These are phyloP conservation scores for Leptinotarsa undecemlineata DNA, from an alignment of 1,140 invertebrate genomes.

Conservation along the genomic window DNA sequence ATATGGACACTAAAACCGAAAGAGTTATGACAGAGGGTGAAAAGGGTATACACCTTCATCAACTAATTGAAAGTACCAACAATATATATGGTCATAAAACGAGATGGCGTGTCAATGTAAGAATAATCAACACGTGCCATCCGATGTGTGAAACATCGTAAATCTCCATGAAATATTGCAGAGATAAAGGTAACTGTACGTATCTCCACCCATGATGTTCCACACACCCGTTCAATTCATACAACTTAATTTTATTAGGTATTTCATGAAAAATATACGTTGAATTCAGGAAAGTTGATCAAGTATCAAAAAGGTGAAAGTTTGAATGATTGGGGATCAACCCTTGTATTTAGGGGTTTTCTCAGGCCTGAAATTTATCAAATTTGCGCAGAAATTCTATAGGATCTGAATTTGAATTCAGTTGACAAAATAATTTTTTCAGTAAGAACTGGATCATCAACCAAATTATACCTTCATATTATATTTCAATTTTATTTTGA, in stretches of 20 bases:
- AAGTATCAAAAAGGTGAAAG: too few species aligned
- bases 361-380: too few species aligned
- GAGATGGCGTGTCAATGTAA: conserved; percentile 5
- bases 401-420: too few species aligned
- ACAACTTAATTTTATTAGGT: not conserved
- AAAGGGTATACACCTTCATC: conserved; percentile 3
- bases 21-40: conserved; percentile 1
- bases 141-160: conserved; percentile 2
- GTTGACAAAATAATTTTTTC: too few species aligned
- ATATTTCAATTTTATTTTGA: too few species aligned
- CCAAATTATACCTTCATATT: too few species aligned
- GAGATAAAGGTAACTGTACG: not conserved
- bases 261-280: not conserved
- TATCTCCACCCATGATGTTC: not conserved
- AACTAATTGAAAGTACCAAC: conserved; percentile 3
- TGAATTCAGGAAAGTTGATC: not conserved
- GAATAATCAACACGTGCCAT: conserved; percentile 5
- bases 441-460: too few species aligned
- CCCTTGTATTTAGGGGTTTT: too few species aligned
- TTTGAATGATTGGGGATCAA: too few species aligned
- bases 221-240: not conserved
- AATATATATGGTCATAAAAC: not conserved
- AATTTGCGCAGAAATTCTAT: too few species aligned
- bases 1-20: conserved; percentile 8
- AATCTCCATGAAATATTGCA: not conserved